Evolutionary conservation across 2,888 invertebrate species (phyloP).

Genomic region (Cantharis flavilabris): DNA sequence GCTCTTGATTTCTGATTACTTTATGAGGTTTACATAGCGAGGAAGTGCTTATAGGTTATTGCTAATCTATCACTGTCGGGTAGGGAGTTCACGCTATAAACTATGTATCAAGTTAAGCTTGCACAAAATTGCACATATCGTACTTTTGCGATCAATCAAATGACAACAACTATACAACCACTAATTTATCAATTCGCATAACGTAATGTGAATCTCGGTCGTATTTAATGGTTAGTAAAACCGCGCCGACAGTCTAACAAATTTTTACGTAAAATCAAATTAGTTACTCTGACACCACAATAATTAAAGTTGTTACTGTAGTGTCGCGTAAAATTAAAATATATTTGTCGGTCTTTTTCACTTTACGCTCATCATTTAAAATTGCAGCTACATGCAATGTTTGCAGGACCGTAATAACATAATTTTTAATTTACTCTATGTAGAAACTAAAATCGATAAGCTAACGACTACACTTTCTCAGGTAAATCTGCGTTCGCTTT

Average conservation of each 20-base stretch:
- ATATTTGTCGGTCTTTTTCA: neutral
- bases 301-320: neutral
- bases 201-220: slow-evolving; percentile 19
- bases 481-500: neutral
- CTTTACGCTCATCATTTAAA: neutral
- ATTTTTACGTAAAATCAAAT: neutral
- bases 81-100: slow-evolving; percentile 30
- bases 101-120: slow-evolving; percentile 41
- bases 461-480: neutral
- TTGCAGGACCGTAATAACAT: neutral
- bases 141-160: slow-evolving; percentile 49
- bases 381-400: neutral
- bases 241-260: slow-evolving; percentile 4
- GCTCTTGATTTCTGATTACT: slow-evolving; percentile 18
- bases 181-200: slow-evolving; percentile 27
- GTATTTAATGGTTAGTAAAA: slow-evolving; percentile 22
- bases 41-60: slow-evolving; percentile 30
- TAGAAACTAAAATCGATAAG: neutral
- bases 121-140: slow-evolving; percentile 39
- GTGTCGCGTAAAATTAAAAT: neutral
- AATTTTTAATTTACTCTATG: neutral
- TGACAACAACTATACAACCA: slow-evolving; percentile 38
- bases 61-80: slow-evolving; percentile 48
- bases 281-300: neutral
- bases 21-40: slow-evolving; percentile 23